Conservation (phyloP, 1,140 invertebrate species). For the Phymastichus coffea region DNA sequence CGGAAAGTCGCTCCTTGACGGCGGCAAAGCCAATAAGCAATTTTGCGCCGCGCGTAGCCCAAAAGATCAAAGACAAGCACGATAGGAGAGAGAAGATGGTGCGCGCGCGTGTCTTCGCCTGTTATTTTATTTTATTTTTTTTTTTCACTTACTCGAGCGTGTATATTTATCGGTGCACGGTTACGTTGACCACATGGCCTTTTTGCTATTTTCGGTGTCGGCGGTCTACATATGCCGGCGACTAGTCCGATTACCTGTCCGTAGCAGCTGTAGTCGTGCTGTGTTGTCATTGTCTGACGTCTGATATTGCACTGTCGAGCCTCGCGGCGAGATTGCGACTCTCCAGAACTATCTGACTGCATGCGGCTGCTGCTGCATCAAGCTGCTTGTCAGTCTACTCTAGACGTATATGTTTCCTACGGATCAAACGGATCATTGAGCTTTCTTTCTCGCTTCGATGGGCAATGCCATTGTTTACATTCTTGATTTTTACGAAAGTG, state of each 20-base stretch:
- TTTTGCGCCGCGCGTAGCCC: constrained; percentile 27
- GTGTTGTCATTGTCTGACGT: too few relatives aligned
- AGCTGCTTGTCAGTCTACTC: too few relatives aligned
- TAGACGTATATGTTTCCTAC: too few relatives aligned
- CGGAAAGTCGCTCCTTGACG: not conserved
- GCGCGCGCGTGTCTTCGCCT: not conserved
- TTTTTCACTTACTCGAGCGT: constrained; percentile 31
- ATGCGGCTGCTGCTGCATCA: too few relatives aligned
- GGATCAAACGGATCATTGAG: too few relatives aligned
- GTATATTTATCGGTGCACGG: constrained; percentile 36
- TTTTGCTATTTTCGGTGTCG: constrained; percentile 34
- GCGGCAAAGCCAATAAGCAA: too few relatives aligned
- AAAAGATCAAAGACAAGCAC: constrained; percentile 36
- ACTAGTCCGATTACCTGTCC: constrained; percentile 27
- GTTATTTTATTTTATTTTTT: constrained; percentile 21
- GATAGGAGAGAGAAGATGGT: constrained; percentile 30
- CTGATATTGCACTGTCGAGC: too few relatives aligned
- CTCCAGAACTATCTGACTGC: too few relatives aligned
- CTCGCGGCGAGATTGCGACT: too few relatives aligned
- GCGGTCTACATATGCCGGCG: constrained; percentile 28
- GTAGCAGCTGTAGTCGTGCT: too few relatives aligned
- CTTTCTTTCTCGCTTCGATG: constrained; percentile 23
- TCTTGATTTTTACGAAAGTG: not conserved
- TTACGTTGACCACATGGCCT: constrained; percentile 41
- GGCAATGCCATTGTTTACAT: not conserved